These are phyloP conservation scores for Zoanthus sociatus DNA, from an alignment of 92 coral and sea anemone genomes.

Conservation along the genomic window DNA sequence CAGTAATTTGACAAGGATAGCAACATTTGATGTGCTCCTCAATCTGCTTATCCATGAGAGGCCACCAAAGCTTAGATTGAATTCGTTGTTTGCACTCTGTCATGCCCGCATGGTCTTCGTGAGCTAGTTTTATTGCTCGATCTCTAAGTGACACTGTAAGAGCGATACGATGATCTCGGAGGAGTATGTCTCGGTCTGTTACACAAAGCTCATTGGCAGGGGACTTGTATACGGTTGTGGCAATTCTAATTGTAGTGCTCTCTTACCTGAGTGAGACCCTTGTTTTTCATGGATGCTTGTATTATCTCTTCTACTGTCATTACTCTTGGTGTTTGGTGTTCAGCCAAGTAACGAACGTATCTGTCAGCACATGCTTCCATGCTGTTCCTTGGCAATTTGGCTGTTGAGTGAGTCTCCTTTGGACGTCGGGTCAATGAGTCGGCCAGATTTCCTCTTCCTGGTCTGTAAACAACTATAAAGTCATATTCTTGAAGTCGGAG, in stretches of 20 bases:
- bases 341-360: slow-evolving; percentile 50
- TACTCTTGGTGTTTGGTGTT: slow-evolving; percentile 52
- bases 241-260: slow-evolving; percentile 37
- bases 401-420: slow-evolving; percentile 6
- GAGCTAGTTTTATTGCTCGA: slow-evolving; percentile 11
- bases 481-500: slow-evolving; percentile 66
- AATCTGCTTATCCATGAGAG: slow-evolving; percentile 53
- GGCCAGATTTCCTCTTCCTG: slow-evolving; percentile 57
- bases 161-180: slow-evolving; percentile 53
- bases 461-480: slow-evolving; percentile 60
- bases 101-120: slow-evolving; percentile 66
- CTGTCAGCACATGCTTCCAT: slow-evolving; percentile 70
- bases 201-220: slow-evolving; percentile 54
- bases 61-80: slow-evolving; percentile 59
- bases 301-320: slow-evolving; percentile 54
- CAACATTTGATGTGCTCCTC: slow-evolving; percentile 32
- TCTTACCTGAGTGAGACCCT: slow-evolving; percentile 23
- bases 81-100: slow-evolving; percentile 55
- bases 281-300: slow-evolving; percentile 24
- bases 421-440: slow-evolving; percentile 55
- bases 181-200: slow-evolving; percentile 45
- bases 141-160: slow-evolving; percentile 16
- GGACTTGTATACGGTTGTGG: slow-evolving; percentile 31
- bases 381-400: slow-evolving; percentile 50
- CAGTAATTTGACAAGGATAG: neutral